phyloP scores from a whole-genome alignment of 2,888 invertebrate genomes.

The Calliopum simillimum region DNA sequence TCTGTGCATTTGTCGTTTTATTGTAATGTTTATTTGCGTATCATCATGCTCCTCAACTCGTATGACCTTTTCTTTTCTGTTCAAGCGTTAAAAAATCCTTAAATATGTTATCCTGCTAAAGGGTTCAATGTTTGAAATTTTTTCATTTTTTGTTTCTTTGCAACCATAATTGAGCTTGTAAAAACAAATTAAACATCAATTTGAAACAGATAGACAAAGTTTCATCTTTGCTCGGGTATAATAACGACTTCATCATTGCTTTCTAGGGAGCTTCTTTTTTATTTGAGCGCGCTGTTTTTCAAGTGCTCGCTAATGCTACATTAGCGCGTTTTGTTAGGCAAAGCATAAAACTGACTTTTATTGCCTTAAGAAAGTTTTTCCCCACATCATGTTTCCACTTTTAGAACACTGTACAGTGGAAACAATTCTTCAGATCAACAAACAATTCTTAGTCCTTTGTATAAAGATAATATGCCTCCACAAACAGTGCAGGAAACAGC shows the following conservation, averaged over 20 bases:
- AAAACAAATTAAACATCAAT: constrained; percentile 65
- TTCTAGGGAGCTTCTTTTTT: constrained; percentile 43
- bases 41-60: background rate
- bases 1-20: background rate
- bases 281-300: constrained; percentile 11
- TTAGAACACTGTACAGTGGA: background rate
- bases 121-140: background rate
- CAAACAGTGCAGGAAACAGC: too few species aligned
- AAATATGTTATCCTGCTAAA: too few species aligned
- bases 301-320: background rate
- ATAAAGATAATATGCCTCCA: too few species aligned
- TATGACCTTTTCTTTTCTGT: background rate
- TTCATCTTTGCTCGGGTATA: constrained; percentile 10
- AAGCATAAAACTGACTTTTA: background rate
- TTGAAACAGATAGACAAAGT: constrained; percentile 36
- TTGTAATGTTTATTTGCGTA: constrained; percentile 5
- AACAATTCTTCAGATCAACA: too few species aligned
- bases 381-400: background rate
- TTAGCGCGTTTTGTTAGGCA: background rate
- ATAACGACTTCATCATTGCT: constrained; percentile 47
- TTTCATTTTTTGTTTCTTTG: constrained; percentile 42
- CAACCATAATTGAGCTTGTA: constrained; percentile 55
- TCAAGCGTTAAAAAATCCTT: background rate
- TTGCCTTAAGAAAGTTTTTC: constrained; percentile 25
- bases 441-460: too few species aligned